A percentile compares a stretch with the other conserved stretches of the same genome.
phyloP scores from a whole-genome alignment of 2,797 vertebrate species.

The Onychomys leucogaster region DNA sequence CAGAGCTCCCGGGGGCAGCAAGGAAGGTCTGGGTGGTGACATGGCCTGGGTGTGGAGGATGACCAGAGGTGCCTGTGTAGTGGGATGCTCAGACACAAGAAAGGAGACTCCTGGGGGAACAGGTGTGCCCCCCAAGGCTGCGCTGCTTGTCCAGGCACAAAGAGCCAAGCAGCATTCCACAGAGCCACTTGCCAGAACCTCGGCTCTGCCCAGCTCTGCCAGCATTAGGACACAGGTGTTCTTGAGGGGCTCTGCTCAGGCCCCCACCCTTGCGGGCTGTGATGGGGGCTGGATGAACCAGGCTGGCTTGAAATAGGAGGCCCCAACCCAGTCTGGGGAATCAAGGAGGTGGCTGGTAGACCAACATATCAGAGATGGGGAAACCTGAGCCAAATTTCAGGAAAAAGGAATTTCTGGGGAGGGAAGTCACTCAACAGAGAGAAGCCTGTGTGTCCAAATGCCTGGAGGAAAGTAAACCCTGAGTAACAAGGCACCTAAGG shows the following conservation, averaged over 20 bases:
- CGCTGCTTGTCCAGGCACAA: not conserved
- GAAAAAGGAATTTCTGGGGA: not conserved
- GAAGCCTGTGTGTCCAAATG: not conserved
- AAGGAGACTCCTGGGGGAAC: not conserved
- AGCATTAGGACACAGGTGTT: not conserved
- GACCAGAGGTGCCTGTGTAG: not conserved
- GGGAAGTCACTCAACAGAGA: not conserved
- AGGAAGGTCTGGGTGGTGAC: not conserved
- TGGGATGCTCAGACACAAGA: not conserved
- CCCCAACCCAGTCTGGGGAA: not conserved
- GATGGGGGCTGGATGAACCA: not conserved
- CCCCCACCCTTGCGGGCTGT: not conserved
- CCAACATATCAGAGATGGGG: not conserved
- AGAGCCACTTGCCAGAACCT: not conserved
- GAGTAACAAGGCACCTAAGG: not conserved
- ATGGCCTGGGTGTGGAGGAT: not conserved
- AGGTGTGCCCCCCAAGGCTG: not conserved
- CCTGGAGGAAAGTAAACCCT: not conserved
- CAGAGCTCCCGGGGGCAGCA: not conserved
- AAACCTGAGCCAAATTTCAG: not conserved
- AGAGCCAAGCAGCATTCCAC: not conserved
- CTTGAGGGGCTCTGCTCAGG: not conserved
- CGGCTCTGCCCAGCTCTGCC: not conserved
- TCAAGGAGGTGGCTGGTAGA: not conserved
- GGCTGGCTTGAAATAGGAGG: not conserved